Conservation (phyloP, 1,140 invertebrate species). For the Drosophila ogumai region DNA sequence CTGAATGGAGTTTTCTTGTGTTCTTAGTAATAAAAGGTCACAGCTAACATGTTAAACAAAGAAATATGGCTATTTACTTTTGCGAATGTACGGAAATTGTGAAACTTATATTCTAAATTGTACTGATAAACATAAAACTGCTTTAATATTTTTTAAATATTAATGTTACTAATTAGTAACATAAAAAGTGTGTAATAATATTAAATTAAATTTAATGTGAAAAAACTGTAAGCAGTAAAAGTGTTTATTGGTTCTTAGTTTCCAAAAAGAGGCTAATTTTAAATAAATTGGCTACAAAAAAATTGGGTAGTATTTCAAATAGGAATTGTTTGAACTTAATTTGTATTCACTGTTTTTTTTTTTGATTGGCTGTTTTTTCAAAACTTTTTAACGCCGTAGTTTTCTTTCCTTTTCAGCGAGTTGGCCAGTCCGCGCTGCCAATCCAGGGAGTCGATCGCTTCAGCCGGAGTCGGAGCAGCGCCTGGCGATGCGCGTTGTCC, state of each 20-base stretch:
- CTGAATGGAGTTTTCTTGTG: neutral
- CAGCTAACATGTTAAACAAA: neutral
- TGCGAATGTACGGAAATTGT: too few species aligned
- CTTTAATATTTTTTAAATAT: too few species aligned
- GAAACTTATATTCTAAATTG: neutral
- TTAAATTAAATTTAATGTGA: too few species aligned
- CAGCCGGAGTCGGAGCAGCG: constrained; percentile 68
- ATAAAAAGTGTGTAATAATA: too few species aligned
- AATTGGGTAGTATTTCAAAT: neutral
- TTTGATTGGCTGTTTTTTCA: too few species aligned
- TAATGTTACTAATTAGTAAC: too few species aligned
- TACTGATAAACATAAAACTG: neutral
- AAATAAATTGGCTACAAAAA: neutral
- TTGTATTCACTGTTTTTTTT: neutral
- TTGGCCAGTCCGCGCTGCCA: constrained; percentile 90
- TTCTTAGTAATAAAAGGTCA: neutral
- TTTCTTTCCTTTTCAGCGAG: constrained; percentile 88
- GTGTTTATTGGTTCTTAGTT: too few species aligned
- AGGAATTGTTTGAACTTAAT: neutral
- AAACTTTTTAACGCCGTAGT: neutral
- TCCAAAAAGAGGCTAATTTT: neutral
- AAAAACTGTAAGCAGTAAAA: too few species aligned
- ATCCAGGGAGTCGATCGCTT: constrained; percentile 90
- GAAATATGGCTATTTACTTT: neutral
- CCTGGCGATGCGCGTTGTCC: constrained; percentile 86